Base-by-base conservation (phyloP, 1,140 invertebrate genomes). In the Chironomus tepperi region DNA sequence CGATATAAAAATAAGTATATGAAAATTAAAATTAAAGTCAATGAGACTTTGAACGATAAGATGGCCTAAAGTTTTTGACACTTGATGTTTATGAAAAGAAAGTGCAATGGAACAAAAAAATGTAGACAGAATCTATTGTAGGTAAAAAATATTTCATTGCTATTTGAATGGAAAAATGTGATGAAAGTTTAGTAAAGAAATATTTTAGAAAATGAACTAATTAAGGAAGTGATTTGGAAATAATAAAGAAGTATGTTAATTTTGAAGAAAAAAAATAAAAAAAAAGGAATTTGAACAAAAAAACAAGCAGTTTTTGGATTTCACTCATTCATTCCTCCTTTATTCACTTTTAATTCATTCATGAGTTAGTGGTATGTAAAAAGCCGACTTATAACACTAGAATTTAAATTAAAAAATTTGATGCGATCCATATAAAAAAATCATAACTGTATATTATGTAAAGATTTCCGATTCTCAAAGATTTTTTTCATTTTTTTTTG, bases 291-390 rank as follows among this genome's bases (percentile, higher is more conserved):
- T 47, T 47, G 43, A 47, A 57, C 47, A 57, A 57, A 47, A 57
- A n/a, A 47, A 47, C n/a, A 9, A 57, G 12, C 12, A 15, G 12
- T 57, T 15, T 57, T 57, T 47, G 10, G 10, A 47, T 57, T 57
- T 57, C 12, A 57, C 47, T 10, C 47, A 57, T 57, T 57, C 47
- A 57, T 57, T 57, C 47, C 47, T 57, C 12, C 24, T 57, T 57
- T 57, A 57, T 57, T 57, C 47, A 57, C 24, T 34, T 34, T 34
- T 34, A n/a, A 34, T 34, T 57, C 47, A 57, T 57, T 57, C 47
- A 57, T 57, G 47, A 57, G 47, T 57, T 57, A 57, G 47, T 57
- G 47, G 47, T 57, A 57, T 57, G n/a, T 57, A 57, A n/a, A n/a
- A 57, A 57, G 47, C 47, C 47, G 47, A 15, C 47, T 57, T 57